A percentile compares a stretch with the other conserved stretches of the same genome.
Evolutionary conservation across 2,888 invertebrate genomes (phyloP).

Genomic region (Eudasyphora cyanicolor): DNA sequence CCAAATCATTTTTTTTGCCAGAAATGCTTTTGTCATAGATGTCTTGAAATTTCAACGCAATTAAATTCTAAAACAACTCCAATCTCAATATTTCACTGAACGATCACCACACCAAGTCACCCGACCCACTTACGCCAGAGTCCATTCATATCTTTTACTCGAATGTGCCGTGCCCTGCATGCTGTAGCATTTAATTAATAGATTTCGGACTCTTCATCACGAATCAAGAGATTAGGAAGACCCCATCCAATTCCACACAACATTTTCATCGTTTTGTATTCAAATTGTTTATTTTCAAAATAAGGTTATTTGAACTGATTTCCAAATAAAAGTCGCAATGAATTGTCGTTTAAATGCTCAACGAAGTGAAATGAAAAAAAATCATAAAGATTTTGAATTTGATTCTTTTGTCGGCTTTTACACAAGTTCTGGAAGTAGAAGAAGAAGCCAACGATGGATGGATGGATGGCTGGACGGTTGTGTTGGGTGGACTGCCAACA

Average conservation of each 20-base stretch:
- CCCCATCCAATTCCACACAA: too few species aligned
- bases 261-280: slow-evolving; percentile 51
- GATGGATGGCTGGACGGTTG: not conserved
- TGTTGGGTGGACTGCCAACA: not conserved
- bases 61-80: not conserved
- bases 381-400: slow-evolving; percentile 46
- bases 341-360: not conserved
- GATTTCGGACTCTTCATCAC: slow-evolving; percentile 30
- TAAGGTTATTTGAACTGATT: slow-evolving; percentile 20
- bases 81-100: not conserved
- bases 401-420: slow-evolving; percentile 62
- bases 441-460: not conserved
- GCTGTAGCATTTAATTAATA: slow-evolving; percentile 32
- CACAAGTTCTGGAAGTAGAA: slow-evolving; percentile 16
- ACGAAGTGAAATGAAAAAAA: not conserved
- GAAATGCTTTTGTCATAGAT: not conserved
- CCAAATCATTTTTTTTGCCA: too few species aligned
- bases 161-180: slow-evolving; percentile 48
- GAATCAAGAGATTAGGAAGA: slow-evolving; percentile 32
- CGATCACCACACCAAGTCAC: not conserved
- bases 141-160: slow-evolving; percentile 55
- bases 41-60: not conserved
- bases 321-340: not conserved
- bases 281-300: slow-evolving; percentile 54
- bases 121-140: slow-evolving; percentile 15